A percentile compares a stretch with the other conserved stretches of the same genome.
These are phyloP conservation scores for Cirrhinus molitorella DNA, from an alignment of 2,797 vertebrate genomes.

Conservation along the genomic window DNA sequence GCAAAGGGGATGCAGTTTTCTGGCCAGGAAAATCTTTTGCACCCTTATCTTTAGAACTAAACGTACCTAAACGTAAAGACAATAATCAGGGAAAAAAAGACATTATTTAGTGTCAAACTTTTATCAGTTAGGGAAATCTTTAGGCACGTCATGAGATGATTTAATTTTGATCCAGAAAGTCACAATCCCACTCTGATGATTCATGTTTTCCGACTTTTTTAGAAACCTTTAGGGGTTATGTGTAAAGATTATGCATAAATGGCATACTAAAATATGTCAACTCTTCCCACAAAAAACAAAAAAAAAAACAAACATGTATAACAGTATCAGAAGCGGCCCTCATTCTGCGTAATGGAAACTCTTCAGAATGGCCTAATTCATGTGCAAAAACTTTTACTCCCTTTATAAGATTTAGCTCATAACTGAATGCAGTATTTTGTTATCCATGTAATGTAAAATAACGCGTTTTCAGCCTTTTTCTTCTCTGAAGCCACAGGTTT, in stretches of 20 bases:
- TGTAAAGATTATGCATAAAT: not conserved
- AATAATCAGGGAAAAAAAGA: not conserved
- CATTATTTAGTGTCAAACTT: not conserved
- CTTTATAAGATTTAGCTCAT: too few relatives aligned
- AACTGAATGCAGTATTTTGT: not conserved
- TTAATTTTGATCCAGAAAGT: not conserved
- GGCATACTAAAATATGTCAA: not conserved
- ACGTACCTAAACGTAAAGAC: slow-evolving; percentile 59
- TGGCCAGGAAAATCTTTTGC: slow-evolving; percentile 75
- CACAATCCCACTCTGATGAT: not conserved
- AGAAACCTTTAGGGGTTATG: not conserved
- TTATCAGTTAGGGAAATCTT: not conserved
- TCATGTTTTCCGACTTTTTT: not conserved
- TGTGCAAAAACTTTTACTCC: not conserved
- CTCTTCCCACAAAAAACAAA: not conserved
- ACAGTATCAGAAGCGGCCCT: not conserved
- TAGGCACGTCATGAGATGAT: not conserved
- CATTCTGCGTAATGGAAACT: slow-evolving; percentile 2
- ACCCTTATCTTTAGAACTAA: slow-evolving; percentile 64
- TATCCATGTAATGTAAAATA: not conserved
- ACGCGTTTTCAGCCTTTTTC: not conserved
- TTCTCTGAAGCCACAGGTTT: too few relatives aligned
- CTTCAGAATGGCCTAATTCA: not conserved
- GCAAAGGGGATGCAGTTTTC: slow-evolving; percentile 76
- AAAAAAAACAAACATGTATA: not conserved